Evolutionary conservation across 2,888 invertebrate species (phyloP).

Genomic region (Ctena decussata): DNA sequence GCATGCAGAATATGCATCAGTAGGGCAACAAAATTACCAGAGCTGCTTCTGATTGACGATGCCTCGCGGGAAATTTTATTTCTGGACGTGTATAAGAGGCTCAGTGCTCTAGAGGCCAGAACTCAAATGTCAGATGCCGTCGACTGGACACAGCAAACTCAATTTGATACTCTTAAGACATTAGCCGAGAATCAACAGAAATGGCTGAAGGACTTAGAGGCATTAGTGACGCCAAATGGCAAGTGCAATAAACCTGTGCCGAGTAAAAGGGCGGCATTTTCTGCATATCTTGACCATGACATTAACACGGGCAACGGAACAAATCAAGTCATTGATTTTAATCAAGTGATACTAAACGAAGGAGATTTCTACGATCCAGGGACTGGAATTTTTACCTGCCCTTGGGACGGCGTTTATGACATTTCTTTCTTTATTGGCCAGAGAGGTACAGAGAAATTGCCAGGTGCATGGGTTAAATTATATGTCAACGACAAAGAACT

Average conservation of each 20-base stretch:
- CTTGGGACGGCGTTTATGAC: slow-evolving; percentile 1
- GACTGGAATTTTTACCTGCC: slow-evolving; percentile 10
- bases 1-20: no score
- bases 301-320: not conserved
- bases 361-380: not conserved
- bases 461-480: slow-evolving; percentile 6
- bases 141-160: slow-evolving; percentile 4
- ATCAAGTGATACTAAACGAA: slow-evolving; percentile 11
- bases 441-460: not conserved
- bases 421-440: slow-evolving; percentile 5
- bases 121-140: not conserved
- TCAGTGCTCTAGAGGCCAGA: not conserved
- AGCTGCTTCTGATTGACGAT: not conserved
- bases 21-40: not conserved
- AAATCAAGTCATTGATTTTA: not conserved
- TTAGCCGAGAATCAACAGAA: not conserved
- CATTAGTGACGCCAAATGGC: not conserved
- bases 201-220: slow-evolving; percentile 7
- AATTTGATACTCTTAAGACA: not conserved
- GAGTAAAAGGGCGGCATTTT: not conserved
- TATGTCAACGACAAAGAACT: not conserved
- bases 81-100: not conserved
- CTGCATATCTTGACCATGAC: not conserved
- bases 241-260: not conserved
- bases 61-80: slow-evolving; percentile 1